phyloP scores from a whole-genome alignment of 37 sponge, comb jelly and placozoan species.

The Chondrosia reniformis region DNA sequence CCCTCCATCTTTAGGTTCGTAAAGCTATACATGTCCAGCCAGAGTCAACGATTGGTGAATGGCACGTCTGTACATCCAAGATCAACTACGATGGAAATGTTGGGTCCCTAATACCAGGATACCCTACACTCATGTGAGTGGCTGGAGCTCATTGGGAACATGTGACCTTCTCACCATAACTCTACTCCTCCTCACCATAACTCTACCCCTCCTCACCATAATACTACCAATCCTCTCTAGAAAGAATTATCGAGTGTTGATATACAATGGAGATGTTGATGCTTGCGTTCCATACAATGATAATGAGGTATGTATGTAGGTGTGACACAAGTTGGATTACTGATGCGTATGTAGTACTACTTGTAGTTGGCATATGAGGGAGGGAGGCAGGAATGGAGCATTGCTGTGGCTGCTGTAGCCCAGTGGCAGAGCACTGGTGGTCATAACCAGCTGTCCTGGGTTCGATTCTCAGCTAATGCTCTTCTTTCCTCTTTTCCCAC shows the following conservation, averaged over 20 bases:
- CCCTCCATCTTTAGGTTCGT: constrained; percentile 32
- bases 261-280: constrained; percentile 83
- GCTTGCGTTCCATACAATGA: constrained; percentile 79
- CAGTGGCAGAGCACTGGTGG: no score
- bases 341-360: neutral
- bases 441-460: no score
- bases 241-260: constrained; percentile 61
- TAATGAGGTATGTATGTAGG: constrained; percentile 46
- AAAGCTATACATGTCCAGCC: constrained; percentile 60
- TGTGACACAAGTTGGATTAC: neutral
- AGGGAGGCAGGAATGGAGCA: no score
- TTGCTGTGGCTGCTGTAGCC: no score
- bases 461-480: neutral
- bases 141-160: no score
- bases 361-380: neutral
- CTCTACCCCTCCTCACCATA: no score
- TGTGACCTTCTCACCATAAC: no score
- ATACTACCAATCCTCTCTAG: no score
- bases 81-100: constrained; percentile 33
- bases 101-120: constrained; percentile 54
- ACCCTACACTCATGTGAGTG: constrained; percentile 72
- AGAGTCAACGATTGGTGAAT: constrained; percentile 33
- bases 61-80: constrained; percentile 52
- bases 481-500: neutral
- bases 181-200: no score